A percentile compares a stretch with the other conserved stretches of the same genome.
Conservation (phyloP, 2,888 invertebrate genomes). For the Tenthredo scrophulariae region DNA sequence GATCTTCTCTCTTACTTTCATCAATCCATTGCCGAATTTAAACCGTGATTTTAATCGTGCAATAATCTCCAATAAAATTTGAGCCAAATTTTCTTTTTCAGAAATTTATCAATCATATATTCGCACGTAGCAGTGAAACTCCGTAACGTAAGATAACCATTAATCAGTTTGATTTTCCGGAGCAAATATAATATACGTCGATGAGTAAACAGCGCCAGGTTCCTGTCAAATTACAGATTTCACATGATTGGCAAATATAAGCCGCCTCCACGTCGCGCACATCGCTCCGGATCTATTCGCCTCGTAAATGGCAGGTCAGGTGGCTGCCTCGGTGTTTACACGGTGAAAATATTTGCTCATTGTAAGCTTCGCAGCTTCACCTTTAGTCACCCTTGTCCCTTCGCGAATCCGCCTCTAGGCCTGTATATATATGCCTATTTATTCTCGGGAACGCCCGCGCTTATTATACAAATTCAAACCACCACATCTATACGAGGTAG, state of each 20-base stretch:
- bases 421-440: background rate
- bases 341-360: slow-evolving; percentile 29
- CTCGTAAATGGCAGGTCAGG: background rate
- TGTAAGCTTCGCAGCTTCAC: slow-evolving; percentile 21
- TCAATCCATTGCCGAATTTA: too few species aligned
- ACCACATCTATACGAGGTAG: too few species aligned
- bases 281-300: background rate
- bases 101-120: background rate
- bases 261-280: background rate
- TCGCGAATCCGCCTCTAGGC: background rate
- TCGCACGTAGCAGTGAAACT: background rate
- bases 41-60: too few species aligned
- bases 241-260: slow-evolving; percentile 18
- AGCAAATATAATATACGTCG: background rate
- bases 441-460: background rate
- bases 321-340: slow-evolving; percentile 17
- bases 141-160: background rate
- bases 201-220: background rate
- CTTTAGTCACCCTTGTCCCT: background rate
- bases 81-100: background rate
- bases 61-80: too few species aligned
- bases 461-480: too few species aligned
- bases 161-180: background rate
- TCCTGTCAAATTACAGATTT: slow-evolving; percentile 19
- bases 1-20: too few species aligned